These are phyloP conservation scores for Sebastes trivittatus DNA, from an alignment of 2,797 vertebrate species.

Conservation along the genomic window DNA sequence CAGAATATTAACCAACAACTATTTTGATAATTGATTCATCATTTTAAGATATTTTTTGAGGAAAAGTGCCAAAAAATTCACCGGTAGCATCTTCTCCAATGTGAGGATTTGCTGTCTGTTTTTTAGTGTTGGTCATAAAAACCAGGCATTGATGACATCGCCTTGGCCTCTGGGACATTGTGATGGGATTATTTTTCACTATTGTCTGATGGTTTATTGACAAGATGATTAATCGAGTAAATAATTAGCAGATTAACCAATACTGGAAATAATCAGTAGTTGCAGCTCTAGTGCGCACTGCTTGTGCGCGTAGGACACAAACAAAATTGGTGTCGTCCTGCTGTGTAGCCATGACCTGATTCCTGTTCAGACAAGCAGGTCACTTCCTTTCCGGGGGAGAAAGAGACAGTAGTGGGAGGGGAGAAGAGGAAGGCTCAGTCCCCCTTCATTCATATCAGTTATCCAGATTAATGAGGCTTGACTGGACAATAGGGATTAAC, in stretches of 20 bases:
- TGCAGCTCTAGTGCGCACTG: background rate
- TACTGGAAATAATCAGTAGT: background rate
- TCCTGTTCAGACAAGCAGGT: slow-evolving; percentile 78
- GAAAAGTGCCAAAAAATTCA: background rate
- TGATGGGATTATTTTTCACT: background rate
- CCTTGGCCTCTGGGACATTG: background rate
- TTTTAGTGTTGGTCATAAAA: too few species aligned
- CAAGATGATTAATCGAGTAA: background rate
- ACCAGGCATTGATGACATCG: too few species aligned
- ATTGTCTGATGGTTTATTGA: background rate
- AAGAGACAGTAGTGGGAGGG: slow-evolving; percentile 45
- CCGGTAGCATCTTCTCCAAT: background rate
- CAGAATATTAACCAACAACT: background rate
- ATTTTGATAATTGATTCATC: background rate
- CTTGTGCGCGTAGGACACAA: slow-evolving; percentile 19
- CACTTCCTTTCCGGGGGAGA: slow-evolving; percentile 75
- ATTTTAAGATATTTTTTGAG: background rate
- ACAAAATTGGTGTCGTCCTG: slow-evolving; percentile 66
- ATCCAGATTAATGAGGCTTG: slow-evolving; percentile 74
- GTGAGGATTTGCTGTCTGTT: background rate
- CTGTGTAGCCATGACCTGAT: slow-evolving; percentile 75
- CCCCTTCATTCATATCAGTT: slow-evolving; percentile 72
- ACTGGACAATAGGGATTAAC: slow-evolving; percentile 76
- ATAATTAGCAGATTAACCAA: background rate
- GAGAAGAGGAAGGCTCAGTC: slow-evolving; percentile 49